Base-by-base conservation (phyloP, 2,113 vertebrate genomes). In the Pangasianodon gigas region DNA sequence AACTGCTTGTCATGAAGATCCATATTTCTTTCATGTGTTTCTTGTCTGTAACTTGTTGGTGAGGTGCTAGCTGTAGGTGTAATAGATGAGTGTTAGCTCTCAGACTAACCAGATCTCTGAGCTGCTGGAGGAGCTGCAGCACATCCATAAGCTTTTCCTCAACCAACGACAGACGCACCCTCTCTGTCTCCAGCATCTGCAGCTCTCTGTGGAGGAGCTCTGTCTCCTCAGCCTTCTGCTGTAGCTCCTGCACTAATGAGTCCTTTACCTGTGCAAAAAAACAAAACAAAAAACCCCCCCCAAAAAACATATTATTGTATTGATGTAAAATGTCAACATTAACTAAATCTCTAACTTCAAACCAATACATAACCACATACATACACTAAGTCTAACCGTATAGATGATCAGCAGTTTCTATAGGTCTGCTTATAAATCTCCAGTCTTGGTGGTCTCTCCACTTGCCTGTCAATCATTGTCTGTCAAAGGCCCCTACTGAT, bases 141-240 rank as follows among this genome's bases (percentile, higher is more conserved):
- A 98, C 97, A 81, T 98, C 97, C 94, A 96, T 90, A 29, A 99
- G 96, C 93, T 98, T 99, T 93, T 99, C 97, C 90, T 98, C 97
- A 92, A 99, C 96, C 92, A 98, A 94, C 0, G 97, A 98, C 89
- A 98, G 96, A 56, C 97, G 96, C 14, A 98, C 97, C 84, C 97
- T 93, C 94, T 98, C 98, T 0, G 97, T 97, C 94, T 99, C 98
- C 94, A 98, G 74, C 97, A 98, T 96, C 94, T 98, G 98, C 89
- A 99, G 96, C 94, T 98, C 97, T 96, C 95, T 92, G 93, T 97
- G 96, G 80, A 99, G 94, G 46, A 95, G 88, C 89, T 98, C 97
- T 0, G 94, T 94, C 94, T 99, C 97, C 48, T 96, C 96, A 0
- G 90, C 94, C 91, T 97, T 97, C 92, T 95, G 96, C 94, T 96